Evolutionary conservation across 1,140 invertebrate species (phyloP).

Genomic region (Orchesella cincta): DNA sequence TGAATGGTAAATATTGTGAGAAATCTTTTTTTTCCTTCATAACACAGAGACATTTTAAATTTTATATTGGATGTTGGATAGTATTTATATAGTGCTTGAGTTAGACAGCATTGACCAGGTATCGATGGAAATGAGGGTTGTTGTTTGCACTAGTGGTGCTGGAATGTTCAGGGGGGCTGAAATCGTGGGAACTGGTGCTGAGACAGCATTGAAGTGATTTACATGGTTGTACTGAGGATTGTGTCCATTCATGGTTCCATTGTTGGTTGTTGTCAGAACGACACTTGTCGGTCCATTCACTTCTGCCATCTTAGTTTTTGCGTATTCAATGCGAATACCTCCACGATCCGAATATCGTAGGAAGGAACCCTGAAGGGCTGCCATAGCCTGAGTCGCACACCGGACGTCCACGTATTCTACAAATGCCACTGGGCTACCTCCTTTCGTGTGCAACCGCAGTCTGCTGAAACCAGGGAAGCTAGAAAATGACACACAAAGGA

Average conservation of each 20-base stretch:
- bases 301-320: slow-evolving; percentile 95
- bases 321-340: slow-evolving; percentile 96
- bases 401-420: slow-evolving; percentile 92
- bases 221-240: slow-evolving; percentile 49
- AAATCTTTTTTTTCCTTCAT: too few species aligned
- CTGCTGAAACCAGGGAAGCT: slow-evolving; percentile 96
- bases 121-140: slow-evolving; percentile 43
- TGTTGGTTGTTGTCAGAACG: slow-evolving; percentile 44
- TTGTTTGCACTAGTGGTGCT: slow-evolving; percentile 37
- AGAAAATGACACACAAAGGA: slow-evolving; percentile 43
- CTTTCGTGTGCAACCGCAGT: slow-evolving; percentile 94
- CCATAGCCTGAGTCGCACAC: slow-evolving; percentile 86
- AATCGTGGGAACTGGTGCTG: slow-evolving; percentile 42
- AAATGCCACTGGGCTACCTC: slow-evolving; percentile 89
- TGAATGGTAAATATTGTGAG: too few species aligned
- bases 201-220: slow-evolving; percentile 50
- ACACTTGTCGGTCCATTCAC: slow-evolving; percentile 55
- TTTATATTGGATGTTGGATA: too few species aligned
- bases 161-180: slow-evolving; percentile 39
- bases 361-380: slow-evolving; percentile 88
- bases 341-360: slow-evolving; percentile 91
- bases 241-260: slow-evolving; percentile 49
- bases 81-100: too few species aligned
- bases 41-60: too few species aligned
- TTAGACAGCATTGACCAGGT: slow-evolving; percentile 49